Base-by-base conservation (phyloP, 2,888 invertebrate species). In the Yponomeuta malinellus region DNA sequence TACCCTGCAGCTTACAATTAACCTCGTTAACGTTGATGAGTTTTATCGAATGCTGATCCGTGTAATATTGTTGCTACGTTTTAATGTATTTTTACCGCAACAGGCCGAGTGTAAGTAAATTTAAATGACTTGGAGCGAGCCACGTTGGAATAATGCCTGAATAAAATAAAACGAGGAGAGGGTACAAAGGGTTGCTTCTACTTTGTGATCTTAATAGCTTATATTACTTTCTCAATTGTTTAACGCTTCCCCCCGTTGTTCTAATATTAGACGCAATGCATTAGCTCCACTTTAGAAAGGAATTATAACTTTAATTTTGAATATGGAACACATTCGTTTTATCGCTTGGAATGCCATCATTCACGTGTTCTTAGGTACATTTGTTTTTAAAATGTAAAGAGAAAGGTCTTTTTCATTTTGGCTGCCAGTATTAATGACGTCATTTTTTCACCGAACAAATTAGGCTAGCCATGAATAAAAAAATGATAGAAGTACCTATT, bases 171-270 rank as follows among this genome's bases (percentile, higher is more conserved):
- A 67, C 67, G n/a, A 67, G 67, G 52, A 29, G 65, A 80, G 80
- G 79, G 78, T 80, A 80, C 79, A 81, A 83, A 80, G 83, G 83
- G 83, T 79, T 77, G 76, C 75, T 74, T 71, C 74, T 74, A 78
- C 78, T 79, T 78, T 78, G 78, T 77, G 74, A 76, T 78, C 74
- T 77, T 79, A 81, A 80, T 76, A 75, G 78, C 76, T 76, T 77
- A 83, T 83, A 82, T 83, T 85, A 79, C 81, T 78, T 81, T 79
- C 79, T 79, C 81, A 81, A 84, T 84, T 84, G 83, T 84, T 83
- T 83, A 81, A 78, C 77, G 66, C 77, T 74, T 78, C 75, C 77
- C 77, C 80, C 82, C 81, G 77, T 78, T 75, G 70, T 65, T 70
- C 71, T 64, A 72, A 74, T 72, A 73, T 76, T 76, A 48, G 29